These are phyloP conservation scores for Drosophila truncata DNA, from an alignment of 1,140 invertebrate species.

Conservation along the genomic window DNA sequence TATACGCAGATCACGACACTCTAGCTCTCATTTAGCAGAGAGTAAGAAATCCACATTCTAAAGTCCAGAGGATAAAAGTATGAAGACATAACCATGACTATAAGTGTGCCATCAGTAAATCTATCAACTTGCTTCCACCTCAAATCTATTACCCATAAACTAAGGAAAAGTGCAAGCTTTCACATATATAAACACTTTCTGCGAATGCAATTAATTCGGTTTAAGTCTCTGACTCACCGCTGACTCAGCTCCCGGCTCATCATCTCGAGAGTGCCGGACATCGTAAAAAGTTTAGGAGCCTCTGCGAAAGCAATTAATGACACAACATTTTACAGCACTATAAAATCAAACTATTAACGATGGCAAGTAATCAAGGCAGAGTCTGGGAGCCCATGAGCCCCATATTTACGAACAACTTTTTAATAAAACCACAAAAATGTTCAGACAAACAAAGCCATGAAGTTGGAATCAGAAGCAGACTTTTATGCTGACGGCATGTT, in stretches of 20 bases:
- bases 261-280: constrained; percentile 9
- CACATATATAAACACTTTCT: constrained; percentile 5
- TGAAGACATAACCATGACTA: not conserved
- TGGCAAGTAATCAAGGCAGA: constrained; percentile 16
- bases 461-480: constrained; percentile 27
- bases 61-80: not conserved
- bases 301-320: constrained; percentile 47
- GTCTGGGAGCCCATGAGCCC: constrained; percentile 14
- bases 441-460: constrained; percentile 22
- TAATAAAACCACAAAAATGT: constrained; percentile 51
- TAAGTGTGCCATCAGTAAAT: not conserved
- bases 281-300: constrained; percentile 31
- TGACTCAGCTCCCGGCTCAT: constrained; percentile 18
- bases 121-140: not conserved
- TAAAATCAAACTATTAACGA: constrained; percentile 57
- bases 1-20: too few species aligned
- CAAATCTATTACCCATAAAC: constrained; percentile 9
- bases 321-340: constrained; percentile 41
- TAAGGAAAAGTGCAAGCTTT: constrained; percentile 15
- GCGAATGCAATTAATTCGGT: constrained; percentile 8
- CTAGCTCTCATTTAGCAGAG: too few species aligned
- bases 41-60: not conserved
- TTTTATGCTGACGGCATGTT: constrained; percentile 61
- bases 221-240: constrained; percentile 19
- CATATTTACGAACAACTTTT: constrained; percentile 51